A percentile compares a stretch with the other conserved stretches of the same genome.
Conservation (phyloP, 2,113 vertebrate species). For the Ploceus nigricollis region DNA sequence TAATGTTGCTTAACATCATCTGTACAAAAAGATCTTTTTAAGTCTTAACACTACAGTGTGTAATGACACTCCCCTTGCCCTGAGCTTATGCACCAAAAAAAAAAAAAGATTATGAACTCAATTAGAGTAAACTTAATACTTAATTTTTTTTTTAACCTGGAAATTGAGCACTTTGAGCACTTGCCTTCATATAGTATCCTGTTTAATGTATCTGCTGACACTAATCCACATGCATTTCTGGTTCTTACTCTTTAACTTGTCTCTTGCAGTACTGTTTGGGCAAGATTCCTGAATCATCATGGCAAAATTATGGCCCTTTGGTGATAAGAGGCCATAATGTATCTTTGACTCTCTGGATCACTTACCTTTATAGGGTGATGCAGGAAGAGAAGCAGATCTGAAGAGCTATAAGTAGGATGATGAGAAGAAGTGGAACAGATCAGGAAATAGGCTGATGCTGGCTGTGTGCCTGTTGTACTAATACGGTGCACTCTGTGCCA, state of each 20-base stretch:
- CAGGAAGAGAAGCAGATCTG: not conserved
- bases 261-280: not conserved
- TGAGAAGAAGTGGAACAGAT: slow-evolving; percentile 3
- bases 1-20: not conserved
- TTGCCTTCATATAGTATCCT: not conserved
- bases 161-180: not conserved
- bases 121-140: not conserved
- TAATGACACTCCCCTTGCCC: not conserved
- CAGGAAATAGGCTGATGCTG: slow-evolving; percentile 24
- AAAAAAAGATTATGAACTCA: not conserved
- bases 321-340: not conserved
- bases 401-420: not conserved
- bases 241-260: not conserved
- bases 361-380: not conserved
- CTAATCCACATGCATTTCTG: not conserved
- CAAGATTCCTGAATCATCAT: not conserved
- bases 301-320: not conserved
- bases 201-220: not conserved
- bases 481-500: not conserved
- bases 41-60: not conserved
- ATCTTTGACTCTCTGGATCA: not conserved
- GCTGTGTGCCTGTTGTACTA: slow-evolving; percentile 8
- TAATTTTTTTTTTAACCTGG: not conserved
- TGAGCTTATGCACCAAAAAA: not conserved
- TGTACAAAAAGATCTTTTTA: not conserved